Conservation (phyloP, 2,797 vertebrate species). For the Typhlichthys subterraneus region DNA sequence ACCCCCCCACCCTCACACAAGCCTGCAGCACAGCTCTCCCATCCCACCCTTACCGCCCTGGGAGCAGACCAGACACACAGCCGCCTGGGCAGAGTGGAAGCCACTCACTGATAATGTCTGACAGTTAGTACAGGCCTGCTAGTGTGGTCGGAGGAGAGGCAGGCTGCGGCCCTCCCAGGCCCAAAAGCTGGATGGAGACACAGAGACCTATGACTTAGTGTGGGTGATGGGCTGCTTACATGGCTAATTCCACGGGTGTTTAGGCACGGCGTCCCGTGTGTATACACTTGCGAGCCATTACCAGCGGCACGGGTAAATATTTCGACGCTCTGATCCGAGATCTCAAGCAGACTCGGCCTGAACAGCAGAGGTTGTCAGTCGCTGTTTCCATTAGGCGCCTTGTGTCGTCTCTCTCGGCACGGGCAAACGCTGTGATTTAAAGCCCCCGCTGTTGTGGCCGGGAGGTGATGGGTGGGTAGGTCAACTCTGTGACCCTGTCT, state of each 20-base stretch:
- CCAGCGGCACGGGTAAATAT: too few relatives aligned
- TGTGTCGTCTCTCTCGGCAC: slow-evolving; percentile 55
- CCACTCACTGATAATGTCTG: slow-evolving; percentile 69
- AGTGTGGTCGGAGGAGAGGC: slow-evolving; percentile 61
- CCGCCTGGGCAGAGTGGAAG: slow-evolving; percentile 71
- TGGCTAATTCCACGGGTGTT: too few relatives aligned
- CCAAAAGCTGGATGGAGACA: slow-evolving; percentile 17
- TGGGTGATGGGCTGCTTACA: too few relatives aligned
- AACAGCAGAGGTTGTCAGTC: too few relatives aligned
- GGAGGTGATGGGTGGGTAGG: too few relatives aligned
- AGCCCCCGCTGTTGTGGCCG: slow-evolving; percentile 45
- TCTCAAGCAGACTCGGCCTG: background rate
- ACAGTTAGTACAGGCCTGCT: slow-evolving; percentile 56
- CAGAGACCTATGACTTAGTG: slow-evolving; percentile 1
- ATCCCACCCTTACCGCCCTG: slow-evolving; percentile 52
- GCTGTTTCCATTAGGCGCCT: slow-evolving; percentile 60
- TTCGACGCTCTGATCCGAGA: too few relatives aligned
- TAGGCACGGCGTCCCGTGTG: too few relatives aligned
- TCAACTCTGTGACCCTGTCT: slow-evolving; percentile 53
- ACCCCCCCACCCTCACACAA: slow-evolving; percentile 17
- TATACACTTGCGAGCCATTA: too few relatives aligned
- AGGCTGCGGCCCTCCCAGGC: slow-evolving; percentile 60
- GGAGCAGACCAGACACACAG: slow-evolving; percentile 77
- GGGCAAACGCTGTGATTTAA: slow-evolving; percentile 62
- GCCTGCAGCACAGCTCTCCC: slow-evolving; percentile 58